A percentile compares a stretch with the other conserved stretches of the same genome.
phyloP scores from a whole-genome alignment of 2,888 invertebrate genomes.

The Aethes cnicana region DNA sequence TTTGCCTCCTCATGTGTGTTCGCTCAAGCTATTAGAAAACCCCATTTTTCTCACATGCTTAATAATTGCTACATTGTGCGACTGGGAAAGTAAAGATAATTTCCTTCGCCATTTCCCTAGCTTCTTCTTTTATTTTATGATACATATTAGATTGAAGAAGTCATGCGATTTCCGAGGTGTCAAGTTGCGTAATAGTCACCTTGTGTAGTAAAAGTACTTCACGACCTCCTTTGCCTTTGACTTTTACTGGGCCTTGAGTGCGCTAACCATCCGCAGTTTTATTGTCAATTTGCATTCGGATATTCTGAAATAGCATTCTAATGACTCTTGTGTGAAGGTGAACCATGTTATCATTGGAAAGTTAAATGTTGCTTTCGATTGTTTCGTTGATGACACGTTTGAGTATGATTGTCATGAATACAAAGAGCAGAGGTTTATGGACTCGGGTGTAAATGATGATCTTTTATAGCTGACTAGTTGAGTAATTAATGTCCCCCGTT shows the following conservation, averaged over 20 bases:
- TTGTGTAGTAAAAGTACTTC: conserved; percentile 18
- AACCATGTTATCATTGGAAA: not conserved
- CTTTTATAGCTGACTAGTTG: too few species aligned
- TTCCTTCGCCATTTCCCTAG: conserved; percentile 28
- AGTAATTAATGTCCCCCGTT: too few species aligned
- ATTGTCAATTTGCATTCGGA: conserved; percentile 19
- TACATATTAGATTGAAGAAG: not conserved
- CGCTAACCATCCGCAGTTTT: conserved; percentile 16
- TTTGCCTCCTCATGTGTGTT: conserved; percentile 6
- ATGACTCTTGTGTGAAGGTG: conserved; percentile 4
- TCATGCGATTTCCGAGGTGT: conserved; percentile 10
- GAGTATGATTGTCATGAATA: not conserved
- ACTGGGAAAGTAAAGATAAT: conserved; percentile 27
- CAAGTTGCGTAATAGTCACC: conserved; percentile 24
- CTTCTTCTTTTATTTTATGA: not conserved
- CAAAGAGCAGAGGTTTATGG: too few species aligned
- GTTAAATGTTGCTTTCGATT: not conserved
- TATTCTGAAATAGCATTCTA: conserved; percentile 21
- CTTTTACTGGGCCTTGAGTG: conserved; percentile 28
- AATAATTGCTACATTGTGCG: conserved; percentile 12
- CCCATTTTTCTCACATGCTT: conserved; percentile 8
- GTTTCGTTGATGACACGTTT: conserved; percentile 7
- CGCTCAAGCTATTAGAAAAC: conserved; percentile 23
- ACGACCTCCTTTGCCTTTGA: conserved; percentile 12
- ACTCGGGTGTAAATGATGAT: too few species aligned